A percentile compares a stretch with the other conserved stretches of the same genome.
Conservation (phyloP, 2,113 vertebrate species). For the Bolborhynchus lineola region DNA sequence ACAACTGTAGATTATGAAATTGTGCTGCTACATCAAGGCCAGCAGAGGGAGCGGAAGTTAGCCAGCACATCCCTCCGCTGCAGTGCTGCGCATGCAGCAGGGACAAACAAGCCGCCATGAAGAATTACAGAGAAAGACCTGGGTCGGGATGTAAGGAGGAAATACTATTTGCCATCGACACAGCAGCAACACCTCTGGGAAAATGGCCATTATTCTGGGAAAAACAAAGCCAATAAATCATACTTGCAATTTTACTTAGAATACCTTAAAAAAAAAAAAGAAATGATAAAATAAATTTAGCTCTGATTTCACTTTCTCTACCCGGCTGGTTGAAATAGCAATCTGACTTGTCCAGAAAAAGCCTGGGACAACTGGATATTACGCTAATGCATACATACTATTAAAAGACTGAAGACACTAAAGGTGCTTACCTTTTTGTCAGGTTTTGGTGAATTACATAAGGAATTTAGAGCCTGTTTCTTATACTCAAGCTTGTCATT, state of each 20-base stretch:
- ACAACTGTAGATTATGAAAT: accelerated
- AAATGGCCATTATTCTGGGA: accelerated
- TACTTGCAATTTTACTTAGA: background rate
- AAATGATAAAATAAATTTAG: background rate
- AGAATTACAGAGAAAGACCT: no score
- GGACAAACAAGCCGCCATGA: background rate
- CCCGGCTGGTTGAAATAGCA: background rate
- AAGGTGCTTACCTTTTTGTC: constrained; percentile 89
- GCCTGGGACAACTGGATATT: background rate
- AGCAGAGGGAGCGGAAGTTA: background rate
- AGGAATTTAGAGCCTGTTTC: constrained; percentile 91
- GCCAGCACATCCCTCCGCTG: background rate
- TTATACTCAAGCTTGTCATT: constrained; percentile 97
- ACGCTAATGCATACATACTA: background rate
- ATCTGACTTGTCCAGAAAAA: background rate
- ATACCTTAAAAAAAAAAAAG: background rate
- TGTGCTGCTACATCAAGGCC: background rate
- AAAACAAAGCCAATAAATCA: background rate
- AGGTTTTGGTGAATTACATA: constrained; percentile 94
- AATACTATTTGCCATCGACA: background rate
- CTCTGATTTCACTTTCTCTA: background rate
- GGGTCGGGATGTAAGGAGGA: background rate
- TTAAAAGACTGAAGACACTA: background rate
- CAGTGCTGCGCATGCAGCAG: background rate
- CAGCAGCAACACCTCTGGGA: background rate